phyloP scores from a whole-genome alignment of 2,113 vertebrate species.

The Aythya baeri region DNA sequence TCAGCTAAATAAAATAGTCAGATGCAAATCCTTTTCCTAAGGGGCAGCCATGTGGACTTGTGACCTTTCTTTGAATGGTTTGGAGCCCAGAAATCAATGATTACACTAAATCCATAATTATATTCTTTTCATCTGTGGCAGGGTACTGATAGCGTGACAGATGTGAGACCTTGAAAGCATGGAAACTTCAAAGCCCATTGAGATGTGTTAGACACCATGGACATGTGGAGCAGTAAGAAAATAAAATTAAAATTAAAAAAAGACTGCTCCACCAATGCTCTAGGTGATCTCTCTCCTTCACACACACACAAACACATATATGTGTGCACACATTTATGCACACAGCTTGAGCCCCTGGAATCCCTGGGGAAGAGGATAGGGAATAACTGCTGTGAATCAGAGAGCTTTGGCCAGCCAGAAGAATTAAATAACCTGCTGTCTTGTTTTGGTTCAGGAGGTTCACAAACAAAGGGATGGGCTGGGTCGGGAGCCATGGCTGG shows the following conservation, averaged over 20 bases:
- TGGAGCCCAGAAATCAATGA: conserved; percentile 68
- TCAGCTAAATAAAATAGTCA: conserved; percentile 19
- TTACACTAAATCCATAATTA: conserved; percentile 72
- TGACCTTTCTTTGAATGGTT: conserved; percentile 69
- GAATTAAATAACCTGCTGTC: not conserved
- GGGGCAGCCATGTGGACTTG: conserved; percentile 41
- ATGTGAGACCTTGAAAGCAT: conserved; percentile 62
- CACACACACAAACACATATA: accelerated
- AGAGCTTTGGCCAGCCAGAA: not conserved
- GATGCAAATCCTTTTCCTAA: conserved; percentile 65
- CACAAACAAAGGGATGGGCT: not conserved
- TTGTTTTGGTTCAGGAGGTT: not conserved
- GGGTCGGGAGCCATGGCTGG: not conserved
- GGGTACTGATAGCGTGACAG: conserved; percentile 39
- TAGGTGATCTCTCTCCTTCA: not conserved
- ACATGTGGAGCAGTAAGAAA: conserved; percentile 37
- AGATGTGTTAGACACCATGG: conserved; percentile 34
- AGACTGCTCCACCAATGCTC: not conserved
- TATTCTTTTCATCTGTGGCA: conserved; percentile 64
- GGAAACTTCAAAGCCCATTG: conserved; percentile 53
- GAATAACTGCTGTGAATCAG: not conserved
- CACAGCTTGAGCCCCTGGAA: not conserved
- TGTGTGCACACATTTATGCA: accelerated
- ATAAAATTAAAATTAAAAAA: not conserved
- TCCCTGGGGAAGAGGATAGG: not conserved